These are phyloP conservation scores for Timandra comae DNA, from an alignment of 2,888 invertebrate genomes.

Conservation along the genomic window DNA sequence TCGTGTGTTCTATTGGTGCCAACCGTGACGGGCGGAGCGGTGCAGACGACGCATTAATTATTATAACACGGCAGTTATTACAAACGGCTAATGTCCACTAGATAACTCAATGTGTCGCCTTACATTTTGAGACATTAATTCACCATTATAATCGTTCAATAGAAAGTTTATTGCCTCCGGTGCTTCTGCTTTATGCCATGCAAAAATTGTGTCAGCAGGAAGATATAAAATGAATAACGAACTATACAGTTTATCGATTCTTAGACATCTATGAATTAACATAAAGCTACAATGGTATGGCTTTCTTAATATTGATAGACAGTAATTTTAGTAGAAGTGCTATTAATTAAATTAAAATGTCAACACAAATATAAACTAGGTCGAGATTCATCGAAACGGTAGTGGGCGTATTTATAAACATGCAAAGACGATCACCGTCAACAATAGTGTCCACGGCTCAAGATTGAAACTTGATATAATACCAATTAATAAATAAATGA, in stretches of 20 bases:
- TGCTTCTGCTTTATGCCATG: slow-evolving; percentile 33
- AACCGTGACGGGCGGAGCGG: slow-evolving; percentile 24
- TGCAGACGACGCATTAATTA: slow-evolving; percentile 16
- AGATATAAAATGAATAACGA: slow-evolving; percentile 25
- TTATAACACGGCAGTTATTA: slow-evolving; percentile 29
- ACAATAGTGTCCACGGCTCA: slow-evolving; percentile 12
- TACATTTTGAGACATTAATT: slow-evolving; percentile 44
- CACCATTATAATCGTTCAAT: slow-evolving; percentile 42
- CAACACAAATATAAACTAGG: slow-evolving; percentile 31
- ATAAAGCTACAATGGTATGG: background rate
- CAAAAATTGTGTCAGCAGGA: slow-evolving; percentile 41
- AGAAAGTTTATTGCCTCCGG: slow-evolving; percentile 63
- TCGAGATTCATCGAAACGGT: slow-evolving; percentile 30
- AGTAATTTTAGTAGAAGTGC: slow-evolving; percentile 11
- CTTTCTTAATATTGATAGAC: background rate
- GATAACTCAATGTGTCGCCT: slow-evolving; percentile 30
- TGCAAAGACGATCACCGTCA: slow-evolving; percentile 30
- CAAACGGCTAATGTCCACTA: slow-evolving; percentile 28
- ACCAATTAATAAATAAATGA: background rate
- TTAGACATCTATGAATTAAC: background rate
- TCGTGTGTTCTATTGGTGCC: slow-evolving; percentile 29
- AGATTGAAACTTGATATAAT: slow-evolving; percentile 1
- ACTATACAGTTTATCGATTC: slow-evolving; percentile 4
- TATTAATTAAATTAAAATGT: slow-evolving; percentile 22
- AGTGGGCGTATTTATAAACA: slow-evolving; percentile 40